Base-by-base conservation (phyloP, 2,888 invertebrate genomes). In the Neoaliturus tenellus region DNA sequence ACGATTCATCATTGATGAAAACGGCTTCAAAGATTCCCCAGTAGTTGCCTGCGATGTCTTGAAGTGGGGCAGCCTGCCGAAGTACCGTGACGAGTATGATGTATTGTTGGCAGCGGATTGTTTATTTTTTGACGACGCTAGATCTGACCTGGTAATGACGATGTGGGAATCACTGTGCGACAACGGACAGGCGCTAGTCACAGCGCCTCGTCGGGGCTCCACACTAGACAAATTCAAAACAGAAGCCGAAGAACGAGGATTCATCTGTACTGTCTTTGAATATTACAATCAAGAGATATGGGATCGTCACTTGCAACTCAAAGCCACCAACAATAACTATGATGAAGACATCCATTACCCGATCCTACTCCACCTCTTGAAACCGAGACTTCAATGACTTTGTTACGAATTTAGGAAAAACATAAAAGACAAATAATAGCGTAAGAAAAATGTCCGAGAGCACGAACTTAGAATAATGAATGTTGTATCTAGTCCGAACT, bases 101-200 rank as follows among this genome's bases (percentile, higher is more conserved):
- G 91, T 93, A 73, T 93, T 96, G 78, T 91, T 96, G 12, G 95
- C 95, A 88, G 96, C 96, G 0, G 96, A 96, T 90, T 96, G 96
- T 89, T 90, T 96, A 84, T 96, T 96, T 91, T 96, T 96, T 89
- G 95, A 96, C 89, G 95, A 95, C 83, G 94, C 94, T 0, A 92
- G 95, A 67, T 90, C 92, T 35, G 93, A 94, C 86, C 91, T 96
- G 85, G 93, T 95, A 44, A 92, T 94, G 85, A 94, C 95, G 81
- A 93, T 96, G 86, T 93, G 93, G 92, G 92, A 92, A 85, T 93
- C 93, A 89, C 89, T 96, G 87, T 91, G 93, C 17, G 90, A 91
- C 23, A 90, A 91, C 88, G 96, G 96, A 0, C 89, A 93, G 75
- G 95, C 94, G 0, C 91, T 95, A 85, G 92, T 96, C 62, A 95